These are phyloP conservation scores for Volucella zonaria DNA, from an alignment of 2,888 invertebrate species.

Conservation along the genomic window DNA sequence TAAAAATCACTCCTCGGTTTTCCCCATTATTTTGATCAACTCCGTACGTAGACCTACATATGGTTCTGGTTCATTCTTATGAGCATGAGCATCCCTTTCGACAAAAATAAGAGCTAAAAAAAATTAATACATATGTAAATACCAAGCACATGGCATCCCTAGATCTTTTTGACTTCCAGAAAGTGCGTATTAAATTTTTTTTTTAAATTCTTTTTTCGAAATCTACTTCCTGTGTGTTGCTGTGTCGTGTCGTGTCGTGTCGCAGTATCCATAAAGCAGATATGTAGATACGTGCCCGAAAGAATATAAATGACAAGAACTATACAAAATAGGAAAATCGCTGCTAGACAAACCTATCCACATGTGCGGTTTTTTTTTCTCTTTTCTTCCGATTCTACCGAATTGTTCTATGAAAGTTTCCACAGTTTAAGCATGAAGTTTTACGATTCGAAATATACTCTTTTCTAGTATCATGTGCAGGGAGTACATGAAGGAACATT, in stretches of 20 bases:
- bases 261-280: conserved; percentile 17
- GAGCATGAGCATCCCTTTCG: too few species aligned
- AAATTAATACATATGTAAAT: background rate
- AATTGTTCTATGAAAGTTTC: conserved; percentile 25
- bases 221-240: conserved; percentile 57
- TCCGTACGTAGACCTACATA: too few species aligned
- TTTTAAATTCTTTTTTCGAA: conserved; percentile 39
- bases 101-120: background rate
- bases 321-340: conserved; percentile 57
- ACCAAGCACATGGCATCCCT: conserved; percentile 57
- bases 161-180: conserved; percentile 52
- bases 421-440: conserved; percentile 17
- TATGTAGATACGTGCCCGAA: conserved; percentile 50
- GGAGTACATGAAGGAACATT: background rate
- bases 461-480: too few species aligned
- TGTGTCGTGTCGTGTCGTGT: conserved; percentile 19
- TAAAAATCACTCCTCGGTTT: too few species aligned
- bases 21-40: too few species aligned
- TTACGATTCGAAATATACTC: too few species aligned
- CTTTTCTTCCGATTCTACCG: conserved; percentile 19
- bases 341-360: conserved; percentile 27
- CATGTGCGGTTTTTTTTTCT: conserved; percentile 28
- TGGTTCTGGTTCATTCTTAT: too few species aligned
- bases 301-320: conserved; percentile 53
- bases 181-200: conserved; percentile 24